Evolutionary conservation across 1,140 invertebrate species (phyloP).

Genomic region (Hydropsyche tenuis): DNA sequence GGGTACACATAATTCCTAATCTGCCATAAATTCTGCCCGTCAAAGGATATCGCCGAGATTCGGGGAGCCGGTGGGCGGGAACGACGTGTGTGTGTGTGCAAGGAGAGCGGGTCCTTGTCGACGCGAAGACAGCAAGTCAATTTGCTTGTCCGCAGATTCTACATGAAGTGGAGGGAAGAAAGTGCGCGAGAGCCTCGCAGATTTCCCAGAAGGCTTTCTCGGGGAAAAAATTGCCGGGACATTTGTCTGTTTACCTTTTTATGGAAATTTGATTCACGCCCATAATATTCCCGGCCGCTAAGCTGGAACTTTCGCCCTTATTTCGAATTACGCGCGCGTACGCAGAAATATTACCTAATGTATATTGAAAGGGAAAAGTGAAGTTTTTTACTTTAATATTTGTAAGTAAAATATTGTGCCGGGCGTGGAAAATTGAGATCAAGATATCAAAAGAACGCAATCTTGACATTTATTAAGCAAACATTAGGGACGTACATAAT

Average conservation of each 20-base stretch:
- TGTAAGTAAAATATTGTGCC: too few species aligned
- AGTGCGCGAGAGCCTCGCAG: background rate
- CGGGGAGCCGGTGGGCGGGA: background rate
- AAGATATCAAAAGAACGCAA: too few species aligned
- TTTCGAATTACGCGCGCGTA: background rate
- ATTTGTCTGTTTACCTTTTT: slow-evolving; percentile 26
- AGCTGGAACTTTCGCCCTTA: background rate
- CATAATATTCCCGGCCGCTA: slow-evolving; percentile 3
- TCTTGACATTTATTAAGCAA: too few species aligned
- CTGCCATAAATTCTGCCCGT: slow-evolving; percentile 29
- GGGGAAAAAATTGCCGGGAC: slow-evolving; percentile 6
- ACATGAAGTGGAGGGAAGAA: background rate
- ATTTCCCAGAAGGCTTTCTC: slow-evolving; percentile 21
- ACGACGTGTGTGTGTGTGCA: too few species aligned
- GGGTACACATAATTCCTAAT: slow-evolving; percentile 30
- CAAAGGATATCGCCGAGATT: slow-evolving; percentile 27
- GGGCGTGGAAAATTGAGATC: too few species aligned
- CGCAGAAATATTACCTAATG: background rate
- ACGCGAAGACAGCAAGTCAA: slow-evolving; percentile 9
- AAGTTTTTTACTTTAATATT: too few species aligned
- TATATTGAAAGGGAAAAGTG: too few species aligned
- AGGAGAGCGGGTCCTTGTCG: background rate
- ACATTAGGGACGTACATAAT: too few species aligned
- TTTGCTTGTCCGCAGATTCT: slow-evolving; percentile 30
- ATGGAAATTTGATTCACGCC: slow-evolving; percentile 21